Evolutionary conservation across 2,113 vertebrate species (phyloP), one percentile per base, ranked within the genome.

Genomic region (Campylomormyrus numenius): DNA sequence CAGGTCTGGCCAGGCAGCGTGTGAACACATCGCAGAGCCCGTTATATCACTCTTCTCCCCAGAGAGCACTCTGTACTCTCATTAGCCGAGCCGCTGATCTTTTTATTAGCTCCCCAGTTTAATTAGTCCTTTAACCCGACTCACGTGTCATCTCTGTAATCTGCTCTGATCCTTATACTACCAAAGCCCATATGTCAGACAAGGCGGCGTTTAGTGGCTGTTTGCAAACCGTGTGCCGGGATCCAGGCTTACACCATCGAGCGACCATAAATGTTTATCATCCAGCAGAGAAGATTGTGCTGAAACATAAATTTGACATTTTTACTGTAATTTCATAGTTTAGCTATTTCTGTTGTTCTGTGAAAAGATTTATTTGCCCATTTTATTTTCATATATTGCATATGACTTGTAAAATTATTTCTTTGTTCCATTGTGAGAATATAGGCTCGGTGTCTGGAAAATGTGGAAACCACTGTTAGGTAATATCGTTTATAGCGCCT

Each of bases 31-130:
- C 15, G 49, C 27, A 56, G 85, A 87, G 85, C 85, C 31, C 50
- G 58, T 90, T 90, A 90, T 39, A 80, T 85, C 83, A 58, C 42
- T 45, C 10, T 80, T 27, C 45, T 90, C 89, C 62, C 89, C 56
- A 85, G 89, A 87, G 89, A 90, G 46, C 45, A 56, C 83, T 89
- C 84, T 58, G 24, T 39, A 70, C 58, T 87, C 89, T 87, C 89
- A 90, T 90, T 90, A 90, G 85, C 31, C 9, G 27, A 90, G 89
- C 46, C 7, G 66, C 89, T 74, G 89, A 90, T 87, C 89, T 90
- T 87, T 90, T 90, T 62, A 90, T 74, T 90, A 70, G 42, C 39
- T 66, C 27, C 58, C 46, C 19, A 13, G 52, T 77, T 87, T 87
- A 66, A 86, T 86, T 87, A 85, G 89, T 90, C 84, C 62, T 84